Evolutionary conservation across 2,888 invertebrate species (phyloP).

Genomic region (Tenthredo scrophulariae): DNA sequence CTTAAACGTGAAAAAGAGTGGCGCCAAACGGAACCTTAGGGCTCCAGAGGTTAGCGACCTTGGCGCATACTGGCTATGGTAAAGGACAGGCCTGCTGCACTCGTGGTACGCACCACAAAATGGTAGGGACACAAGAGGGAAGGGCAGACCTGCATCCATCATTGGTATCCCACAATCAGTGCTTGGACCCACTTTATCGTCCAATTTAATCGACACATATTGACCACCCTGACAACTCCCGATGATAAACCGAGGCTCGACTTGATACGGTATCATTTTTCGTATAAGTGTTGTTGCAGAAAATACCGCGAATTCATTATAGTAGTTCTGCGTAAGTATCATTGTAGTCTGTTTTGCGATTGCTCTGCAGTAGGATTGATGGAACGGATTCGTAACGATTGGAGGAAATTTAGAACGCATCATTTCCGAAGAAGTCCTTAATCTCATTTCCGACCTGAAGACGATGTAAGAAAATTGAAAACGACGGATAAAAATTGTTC

Average conservation of each 20-base stretch:
- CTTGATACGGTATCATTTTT: background rate
- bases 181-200: slow-evolving; percentile 67
- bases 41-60: slow-evolving; percentile 63
- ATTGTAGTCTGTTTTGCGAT: background rate
- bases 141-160: slow-evolving; percentile 65
- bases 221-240: slow-evolving; percentile 51
- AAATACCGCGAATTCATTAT: background rate
- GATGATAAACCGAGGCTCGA: background rate
- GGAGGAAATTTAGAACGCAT: background rate
- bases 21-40: slow-evolving; percentile 70
- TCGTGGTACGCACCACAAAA: slow-evolving; percentile 39
- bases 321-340: background rate
- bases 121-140: slow-evolving; percentile 54
- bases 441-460: too few species aligned
- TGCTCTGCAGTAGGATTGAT: background rate
- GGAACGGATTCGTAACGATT: background rate
- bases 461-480: too few species aligned
- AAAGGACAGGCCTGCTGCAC: slow-evolving; percentile 59
- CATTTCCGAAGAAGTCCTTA: too few species aligned
- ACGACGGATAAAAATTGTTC: too few species aligned
- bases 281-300: background rate
- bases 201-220: slow-evolving; percentile 65
- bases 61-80: slow-evolving; percentile 59
- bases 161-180: slow-evolving; percentile 71
- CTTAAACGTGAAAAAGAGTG: slow-evolving; percentile 57